These are phyloP conservation scores for Thaleichthys pacificus DNA, from an alignment of 2,797 vertebrate genomes.

Conservation along the genomic window DNA sequence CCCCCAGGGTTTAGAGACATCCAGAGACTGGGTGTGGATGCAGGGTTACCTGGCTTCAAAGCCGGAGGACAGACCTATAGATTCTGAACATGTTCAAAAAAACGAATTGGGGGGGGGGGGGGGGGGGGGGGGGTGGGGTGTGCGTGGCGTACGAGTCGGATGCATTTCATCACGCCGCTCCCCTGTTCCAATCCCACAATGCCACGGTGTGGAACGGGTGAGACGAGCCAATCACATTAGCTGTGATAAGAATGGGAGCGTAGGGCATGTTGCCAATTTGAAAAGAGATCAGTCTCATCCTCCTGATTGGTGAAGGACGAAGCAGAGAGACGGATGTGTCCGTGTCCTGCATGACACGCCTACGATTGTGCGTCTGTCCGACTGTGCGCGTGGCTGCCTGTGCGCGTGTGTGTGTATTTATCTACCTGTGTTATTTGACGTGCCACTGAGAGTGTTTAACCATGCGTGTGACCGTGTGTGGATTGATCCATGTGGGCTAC, in stretches of 20 bases:
- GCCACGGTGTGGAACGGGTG: not conserved
- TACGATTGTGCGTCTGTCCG: too few relatives aligned
- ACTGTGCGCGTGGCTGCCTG: not conserved
- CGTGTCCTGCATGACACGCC: not conserved
- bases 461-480: too few relatives aligned
- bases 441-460: too few relatives aligned
- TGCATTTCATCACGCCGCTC: conserved; percentile 38
- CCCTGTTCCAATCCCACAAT: conserved; percentile 32
- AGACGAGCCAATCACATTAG: conserved; percentile 9
- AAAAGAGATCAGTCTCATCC: not conserved
- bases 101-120: not conserved
- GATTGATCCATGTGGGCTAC: too few relatives aligned
- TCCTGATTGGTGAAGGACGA: not conserved
- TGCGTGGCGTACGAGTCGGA: conserved; percentile 55
- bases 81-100: not conserved
- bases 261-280: conserved; percentile 4
- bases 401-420: not conserved
- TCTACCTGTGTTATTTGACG: too few relatives aligned
- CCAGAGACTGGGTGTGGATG: too few relatives aligned
- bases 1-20: too few relatives aligned
- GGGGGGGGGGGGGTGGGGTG: conserved; percentile 12
- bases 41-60: too few relatives aligned
- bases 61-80: too few relatives aligned
- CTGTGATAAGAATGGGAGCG: conserved; percentile 31
- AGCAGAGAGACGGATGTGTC: not conserved